Conservation (phyloP, 2,797 vertebrate genomes). For the Acestrorhynchus altus region DNA sequence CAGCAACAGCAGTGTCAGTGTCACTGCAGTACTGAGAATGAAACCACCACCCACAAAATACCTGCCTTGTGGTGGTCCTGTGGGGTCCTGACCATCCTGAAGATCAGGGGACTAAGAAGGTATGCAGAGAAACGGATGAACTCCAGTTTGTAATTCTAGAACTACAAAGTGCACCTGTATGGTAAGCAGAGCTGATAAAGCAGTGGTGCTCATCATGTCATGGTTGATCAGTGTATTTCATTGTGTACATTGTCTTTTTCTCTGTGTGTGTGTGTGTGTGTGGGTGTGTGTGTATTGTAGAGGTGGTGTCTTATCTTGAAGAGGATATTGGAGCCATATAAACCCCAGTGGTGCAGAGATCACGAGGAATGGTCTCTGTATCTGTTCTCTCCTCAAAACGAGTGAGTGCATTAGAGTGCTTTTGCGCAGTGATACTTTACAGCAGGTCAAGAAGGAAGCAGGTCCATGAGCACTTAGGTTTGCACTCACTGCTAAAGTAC, state of each 20-base stretch:
- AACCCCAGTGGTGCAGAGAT: constrained; percentile 91
- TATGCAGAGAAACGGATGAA: no score
- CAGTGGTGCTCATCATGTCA: no score
- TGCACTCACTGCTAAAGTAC: no score
- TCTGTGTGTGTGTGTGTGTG: constrained; percentile 7
- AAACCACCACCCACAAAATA: no score
- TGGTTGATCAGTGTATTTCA: background rate
- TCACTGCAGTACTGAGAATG: no score
- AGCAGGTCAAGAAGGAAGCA: background rate
- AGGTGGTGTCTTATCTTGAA: constrained; percentile 85
- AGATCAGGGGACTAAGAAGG: no score
- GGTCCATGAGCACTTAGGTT: background rate
- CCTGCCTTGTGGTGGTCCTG: no score
- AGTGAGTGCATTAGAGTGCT: constrained; percentile 73
- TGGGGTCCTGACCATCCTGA: no score
- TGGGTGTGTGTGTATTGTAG: constrained; percentile 68
- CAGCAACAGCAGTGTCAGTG: no score
- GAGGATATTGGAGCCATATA: constrained; percentile 84
- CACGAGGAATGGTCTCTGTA: constrained; percentile 94
- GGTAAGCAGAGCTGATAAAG: no score
- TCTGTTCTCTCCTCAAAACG: constrained; percentile 90
- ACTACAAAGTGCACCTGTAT: no score
- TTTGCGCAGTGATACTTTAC: background rate
- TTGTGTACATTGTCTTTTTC: background rate
- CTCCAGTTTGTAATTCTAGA: no score